A percentile compares a stretch with the other conserved stretches of the same genome.
phyloP scores from a whole-genome alignment of 2,113 vertebrate genomes.

The Alligator sinensis region DNA sequence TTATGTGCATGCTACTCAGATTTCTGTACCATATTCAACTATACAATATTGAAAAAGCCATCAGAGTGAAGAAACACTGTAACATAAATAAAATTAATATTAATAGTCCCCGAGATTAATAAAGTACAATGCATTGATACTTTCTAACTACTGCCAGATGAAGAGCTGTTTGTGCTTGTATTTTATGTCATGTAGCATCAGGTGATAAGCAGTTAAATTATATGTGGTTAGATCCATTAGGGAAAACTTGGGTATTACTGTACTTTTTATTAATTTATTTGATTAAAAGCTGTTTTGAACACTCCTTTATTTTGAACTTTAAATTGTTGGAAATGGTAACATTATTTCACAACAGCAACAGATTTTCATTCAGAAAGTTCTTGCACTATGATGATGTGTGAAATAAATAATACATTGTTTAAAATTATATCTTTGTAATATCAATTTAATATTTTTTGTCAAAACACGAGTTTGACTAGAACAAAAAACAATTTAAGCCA shows the following conservation, averaged over 20 bases:
- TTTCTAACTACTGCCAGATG: neutral
- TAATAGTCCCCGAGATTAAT: neutral
- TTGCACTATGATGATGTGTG: neutral
- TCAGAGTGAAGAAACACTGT: neutral
- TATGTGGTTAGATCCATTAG: neutral
- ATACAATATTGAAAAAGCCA: neutral
- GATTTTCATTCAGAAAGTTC: neutral
- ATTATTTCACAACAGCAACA: neutral
- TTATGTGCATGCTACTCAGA: neutral
- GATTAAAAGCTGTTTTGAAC: neutral
- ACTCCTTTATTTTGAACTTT: neutral
- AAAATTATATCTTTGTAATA: constrained; percentile 40
- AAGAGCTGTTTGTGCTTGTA: neutral
- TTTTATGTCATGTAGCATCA: neutral
- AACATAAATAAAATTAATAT: neutral
- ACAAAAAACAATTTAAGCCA: neutral
- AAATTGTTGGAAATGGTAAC: neutral
- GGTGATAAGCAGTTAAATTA: constrained; percentile 53
- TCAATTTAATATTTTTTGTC: constrained; percentile 29
- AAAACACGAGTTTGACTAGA: constrained; percentile 14
- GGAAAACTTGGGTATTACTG: neutral
- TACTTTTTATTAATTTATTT: neutral
- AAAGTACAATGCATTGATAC: constrained; percentile 12
- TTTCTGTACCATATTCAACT: neutral
- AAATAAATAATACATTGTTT: neutral